Base-by-base conservation (phyloP, 2,888 invertebrate species). In the Pristionchus exspectatus region DNA sequence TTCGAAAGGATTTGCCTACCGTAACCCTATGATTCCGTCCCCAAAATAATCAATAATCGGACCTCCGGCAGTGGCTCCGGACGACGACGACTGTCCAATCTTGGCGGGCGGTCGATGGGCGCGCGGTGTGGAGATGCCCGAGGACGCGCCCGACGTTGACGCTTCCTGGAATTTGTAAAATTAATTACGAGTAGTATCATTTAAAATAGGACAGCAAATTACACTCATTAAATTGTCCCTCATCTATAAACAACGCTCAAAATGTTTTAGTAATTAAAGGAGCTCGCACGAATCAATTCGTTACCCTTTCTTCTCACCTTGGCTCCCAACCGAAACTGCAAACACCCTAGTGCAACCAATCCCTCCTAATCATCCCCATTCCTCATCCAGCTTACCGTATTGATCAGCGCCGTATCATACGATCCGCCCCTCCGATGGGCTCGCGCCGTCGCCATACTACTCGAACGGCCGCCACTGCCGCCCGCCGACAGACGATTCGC, bases 351-450 rank as follows among this genome's bases (percentile, higher is more conserved):
- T 38, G 38, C 30, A 77, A 30, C 10, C 74, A 33, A 21, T 33
- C 33, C 30, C 74, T 18, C 44, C 21, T 24, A 5, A 38, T 14
- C 33, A 18, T 44, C 77, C 14, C 24, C 77, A 77, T 18, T 59
- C 24, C 38, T 3, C 5, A 30, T 38, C 16, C 5, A 33, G 30
- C 59, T 24, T 56, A 85, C 84, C 33, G 84, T 85, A 85, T 59
- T 85, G n/a, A 59, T 85, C 7, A 85, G 59, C 18, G 59, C 59
- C 0, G 84, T 59, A 33, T 85, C 84, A 27, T 84, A 30, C 12
- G 84, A 84, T 84, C 84, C 56, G 50, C 84, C 84, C 33, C 84
- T 84, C 14, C 84, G 24, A 56, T 84, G 84, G 21, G 44, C 84
- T 21, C 54, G 56, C 9, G 84, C 56, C 16, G 24, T 27, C 10